Evolutionary conservation across 1,140 invertebrate species (phyloP).

Genomic region (Penaeus chinensis): DNA sequence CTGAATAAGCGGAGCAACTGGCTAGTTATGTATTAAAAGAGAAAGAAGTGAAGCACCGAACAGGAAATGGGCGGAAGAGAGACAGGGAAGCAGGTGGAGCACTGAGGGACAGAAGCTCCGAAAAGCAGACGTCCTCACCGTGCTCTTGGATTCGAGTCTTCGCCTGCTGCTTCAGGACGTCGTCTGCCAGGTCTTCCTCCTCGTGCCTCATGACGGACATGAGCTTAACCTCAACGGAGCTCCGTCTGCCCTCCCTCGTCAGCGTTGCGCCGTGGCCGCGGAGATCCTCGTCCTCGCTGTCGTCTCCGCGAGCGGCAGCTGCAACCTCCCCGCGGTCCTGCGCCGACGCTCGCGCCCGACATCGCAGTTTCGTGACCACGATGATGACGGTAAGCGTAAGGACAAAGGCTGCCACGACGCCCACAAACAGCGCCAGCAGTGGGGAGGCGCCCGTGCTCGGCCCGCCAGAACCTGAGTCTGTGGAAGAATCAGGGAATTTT

Average conservation of each 20-base stretch:
- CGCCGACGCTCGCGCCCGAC: slow-evolving; percentile 23
- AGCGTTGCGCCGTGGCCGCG: not conserved
- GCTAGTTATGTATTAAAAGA: no score
- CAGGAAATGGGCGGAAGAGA: no score
- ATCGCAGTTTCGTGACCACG: slow-evolving; percentile 33
- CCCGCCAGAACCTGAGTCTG: slow-evolving; percentile 27
- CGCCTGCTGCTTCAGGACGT: no score
- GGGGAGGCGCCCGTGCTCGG: slow-evolving; percentile 30
- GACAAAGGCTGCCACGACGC: slow-evolving; percentile 37
- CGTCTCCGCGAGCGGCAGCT: not conserved
- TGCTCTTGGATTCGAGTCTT: no score
- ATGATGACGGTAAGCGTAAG: slow-evolving; percentile 42
- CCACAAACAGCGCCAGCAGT: slow-evolving; percentile 29
- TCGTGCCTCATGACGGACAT: no score
- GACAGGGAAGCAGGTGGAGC: no score
- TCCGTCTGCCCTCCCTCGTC: not conserved
- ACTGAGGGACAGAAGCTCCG: no score
- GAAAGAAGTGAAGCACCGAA: no score
- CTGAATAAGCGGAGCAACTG: no score
- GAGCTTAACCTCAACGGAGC: not conserved
- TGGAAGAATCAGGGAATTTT: not conserved
- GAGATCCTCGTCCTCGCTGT: slow-evolving; percentile 11
- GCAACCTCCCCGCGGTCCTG: not conserved
- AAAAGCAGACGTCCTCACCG: no score
- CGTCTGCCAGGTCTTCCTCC: no score